Percentiles rank a stretch among this genome's conserved stretches.
Evolutionary conservation across 1,140 invertebrate genomes (phyloP).

Genomic region (Homalodisca vitripennis): DNA sequence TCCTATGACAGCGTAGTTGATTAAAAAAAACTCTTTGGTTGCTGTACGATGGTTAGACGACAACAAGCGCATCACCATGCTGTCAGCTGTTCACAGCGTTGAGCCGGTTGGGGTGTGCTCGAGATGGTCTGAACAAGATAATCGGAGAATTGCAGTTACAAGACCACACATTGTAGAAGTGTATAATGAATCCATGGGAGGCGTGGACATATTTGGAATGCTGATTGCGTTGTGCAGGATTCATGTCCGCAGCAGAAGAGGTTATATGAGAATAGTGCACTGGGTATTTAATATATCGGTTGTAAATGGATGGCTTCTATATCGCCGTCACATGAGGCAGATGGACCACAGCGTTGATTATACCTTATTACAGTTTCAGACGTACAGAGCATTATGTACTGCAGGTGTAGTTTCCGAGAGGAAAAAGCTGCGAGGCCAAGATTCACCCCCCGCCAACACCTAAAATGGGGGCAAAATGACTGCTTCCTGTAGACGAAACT

Average conservation of each 20-base stretch:
- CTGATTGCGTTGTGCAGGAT: slow-evolving; percentile 38
- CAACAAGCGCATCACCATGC: slow-evolving; percentile 28
- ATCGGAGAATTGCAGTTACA: too few species aligned
- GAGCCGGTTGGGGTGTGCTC: slow-evolving; percentile 30
- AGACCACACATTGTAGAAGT: slow-evolving; percentile 36
- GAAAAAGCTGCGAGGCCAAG: neutral
- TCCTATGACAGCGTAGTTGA: slow-evolving; percentile 29
- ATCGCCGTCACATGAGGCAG: too few species aligned
- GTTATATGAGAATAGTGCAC: slow-evolving; percentile 39
- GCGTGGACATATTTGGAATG: slow-evolving; percentile 41
- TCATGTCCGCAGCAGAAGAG: slow-evolving; percentile 38
- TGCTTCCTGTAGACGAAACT: neutral
- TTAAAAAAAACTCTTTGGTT: slow-evolving; percentile 23
- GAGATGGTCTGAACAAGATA: slow-evolving; percentile 31
- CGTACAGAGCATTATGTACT: too few species aligned
- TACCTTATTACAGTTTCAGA: too few species aligned
- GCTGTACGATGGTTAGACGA: slow-evolving; percentile 33
- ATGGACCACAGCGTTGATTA: too few species aligned
- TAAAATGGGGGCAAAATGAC: neutral
- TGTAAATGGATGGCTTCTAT: too few species aligned
- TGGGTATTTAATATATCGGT: slow-evolving; percentile 37
- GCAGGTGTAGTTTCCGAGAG: slow-evolving; percentile 36
- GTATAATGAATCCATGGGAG: slow-evolving; percentile 44
- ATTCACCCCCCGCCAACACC: neutral
- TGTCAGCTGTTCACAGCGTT: slow-evolving; percentile 27